Base-by-base conservation (phyloP, 1,140 invertebrate genomes). In the Atta colombica region DNA sequence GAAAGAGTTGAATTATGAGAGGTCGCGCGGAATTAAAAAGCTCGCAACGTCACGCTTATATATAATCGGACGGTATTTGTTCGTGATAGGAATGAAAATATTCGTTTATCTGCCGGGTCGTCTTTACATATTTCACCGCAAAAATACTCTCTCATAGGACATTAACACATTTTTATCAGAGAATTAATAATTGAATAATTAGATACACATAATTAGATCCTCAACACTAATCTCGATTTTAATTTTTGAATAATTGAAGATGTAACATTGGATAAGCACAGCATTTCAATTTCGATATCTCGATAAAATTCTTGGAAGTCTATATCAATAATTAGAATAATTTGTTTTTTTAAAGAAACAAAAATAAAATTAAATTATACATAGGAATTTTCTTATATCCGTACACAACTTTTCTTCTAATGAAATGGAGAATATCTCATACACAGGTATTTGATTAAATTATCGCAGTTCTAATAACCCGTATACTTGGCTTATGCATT, bases 21-120 rank as follows among this genome's bases (percentile, higher is more conserved):
- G 66, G 35, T 78, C 28, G 45, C 69, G 68, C 45, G 78, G 60
- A 89, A 90, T 89, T 90, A 84, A 86, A 77, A 74, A 77, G 85
- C 80, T 61, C 69, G 39, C 39, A 8, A 39, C 58, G n/a, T 75
- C 58, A 51, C 28, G 10, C 80, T 35, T 69, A 18, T 51, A 35
- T 60, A 49, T 75, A 84, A 84, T 84, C 69, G 69, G 69, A 25
- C 25, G 18, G 53, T 53, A 72, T 75, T 84, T 61, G 69, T 31
- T 55, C 69, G 69, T 31, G 69, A 75, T 75, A 61, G n/a, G n/a
- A 49, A 49, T 45, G 18, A 35, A 49, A 74, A 28, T 75, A 39
- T 49, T 68, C 18, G 25, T 82, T 74, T 75, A 84, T 74, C 39
- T 12, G 18, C 31, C 0, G 28, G 5, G n/a, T 21, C 49, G n/a